Evolutionary conservation across 2,113 vertebrate genomes (phyloP).

Genomic region (Bos javanicus): DNA sequence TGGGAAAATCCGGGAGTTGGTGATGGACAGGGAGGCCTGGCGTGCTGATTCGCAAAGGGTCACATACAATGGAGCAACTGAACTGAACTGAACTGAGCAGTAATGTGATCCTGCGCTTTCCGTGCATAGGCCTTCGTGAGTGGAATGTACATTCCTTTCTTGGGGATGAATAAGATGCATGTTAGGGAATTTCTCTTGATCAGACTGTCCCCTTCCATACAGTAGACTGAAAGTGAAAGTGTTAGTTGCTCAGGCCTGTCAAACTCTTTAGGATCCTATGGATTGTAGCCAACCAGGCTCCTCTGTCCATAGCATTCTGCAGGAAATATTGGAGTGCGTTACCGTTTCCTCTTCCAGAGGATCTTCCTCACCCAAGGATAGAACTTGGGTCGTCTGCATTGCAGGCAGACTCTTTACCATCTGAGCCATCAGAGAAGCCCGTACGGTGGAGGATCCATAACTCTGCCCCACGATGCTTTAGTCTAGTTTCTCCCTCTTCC

Average conservation of each 20-base stretch:
- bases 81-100: too few relatives aligned
- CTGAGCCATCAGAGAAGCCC: rapidly evolving
- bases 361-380: neutral
- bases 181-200: neutral
- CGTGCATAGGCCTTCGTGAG: neutral
- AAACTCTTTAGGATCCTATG: rapidly evolving
- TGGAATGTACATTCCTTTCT: rapidly evolving
- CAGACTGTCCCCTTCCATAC: too few relatives aligned
- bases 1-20: too few relatives aligned
- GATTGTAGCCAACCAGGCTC: neutral
- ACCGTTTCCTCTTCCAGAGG: neutral
- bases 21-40: too few relatives aligned
- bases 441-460: rapidly evolving
- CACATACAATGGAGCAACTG: too few relatives aligned
- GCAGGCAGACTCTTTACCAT: neutral
- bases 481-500: neutral
- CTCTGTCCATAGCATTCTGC: neutral
- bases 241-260: too few relatives aligned
- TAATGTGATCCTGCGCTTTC: rapidly evolving
- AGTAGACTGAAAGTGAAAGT: too few relatives aligned
- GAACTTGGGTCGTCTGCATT: neutral
- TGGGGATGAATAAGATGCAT: neutral
- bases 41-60: too few relatives aligned
- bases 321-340: rapidly evolving
- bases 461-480: rapidly evolving